Conservation (phyloP, 2,888 invertebrate species). For the Artemia sp. region DNA sequence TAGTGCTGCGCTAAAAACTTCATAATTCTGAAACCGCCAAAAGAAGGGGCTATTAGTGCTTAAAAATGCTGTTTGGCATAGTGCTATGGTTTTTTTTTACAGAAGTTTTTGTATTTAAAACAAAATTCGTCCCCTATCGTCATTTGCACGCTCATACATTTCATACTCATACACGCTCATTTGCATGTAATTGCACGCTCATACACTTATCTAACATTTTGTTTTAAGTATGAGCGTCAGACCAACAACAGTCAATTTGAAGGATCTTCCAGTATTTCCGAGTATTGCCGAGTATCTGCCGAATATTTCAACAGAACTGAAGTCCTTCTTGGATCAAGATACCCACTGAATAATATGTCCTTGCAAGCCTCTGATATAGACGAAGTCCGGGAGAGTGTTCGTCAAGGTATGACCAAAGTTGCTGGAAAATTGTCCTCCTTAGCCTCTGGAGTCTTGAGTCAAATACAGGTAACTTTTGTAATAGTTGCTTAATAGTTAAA, state of each 20-base stretch:
- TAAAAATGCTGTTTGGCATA: no score
- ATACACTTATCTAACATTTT: conserved; percentile 11
- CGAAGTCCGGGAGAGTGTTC: conserved; percentile 90
- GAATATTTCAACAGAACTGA: conserved; percentile 57
- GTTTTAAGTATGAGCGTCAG: conserved; percentile 37
- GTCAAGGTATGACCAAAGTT: conserved; percentile 89
- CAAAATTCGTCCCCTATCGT: no score
- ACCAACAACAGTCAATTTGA: conserved; percentile 57
- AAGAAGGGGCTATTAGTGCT: no score
- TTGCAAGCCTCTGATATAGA: conserved; percentile 53
- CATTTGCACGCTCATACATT: neutral
- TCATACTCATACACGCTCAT: no score
- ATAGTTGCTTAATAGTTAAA: neutral
- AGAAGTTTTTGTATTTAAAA: neutral
- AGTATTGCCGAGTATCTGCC: no score
- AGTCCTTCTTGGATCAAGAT: neutral
- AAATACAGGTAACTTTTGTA: conserved; percentile 51
- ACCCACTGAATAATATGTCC: conserved; percentile 8
- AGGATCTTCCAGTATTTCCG: conserved; percentile 83
- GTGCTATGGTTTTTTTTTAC: no score
- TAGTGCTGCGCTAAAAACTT: no score
- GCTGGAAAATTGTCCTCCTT: conserved; percentile 88
- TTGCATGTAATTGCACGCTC: no score
- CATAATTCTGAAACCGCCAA: no score
- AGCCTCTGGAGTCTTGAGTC: conserved; percentile 82